These are phyloP conservation scores for Aphelenchoides avenae DNA, from an alignment of 1,140 invertebrate species.

Conservation along the genomic window DNA sequence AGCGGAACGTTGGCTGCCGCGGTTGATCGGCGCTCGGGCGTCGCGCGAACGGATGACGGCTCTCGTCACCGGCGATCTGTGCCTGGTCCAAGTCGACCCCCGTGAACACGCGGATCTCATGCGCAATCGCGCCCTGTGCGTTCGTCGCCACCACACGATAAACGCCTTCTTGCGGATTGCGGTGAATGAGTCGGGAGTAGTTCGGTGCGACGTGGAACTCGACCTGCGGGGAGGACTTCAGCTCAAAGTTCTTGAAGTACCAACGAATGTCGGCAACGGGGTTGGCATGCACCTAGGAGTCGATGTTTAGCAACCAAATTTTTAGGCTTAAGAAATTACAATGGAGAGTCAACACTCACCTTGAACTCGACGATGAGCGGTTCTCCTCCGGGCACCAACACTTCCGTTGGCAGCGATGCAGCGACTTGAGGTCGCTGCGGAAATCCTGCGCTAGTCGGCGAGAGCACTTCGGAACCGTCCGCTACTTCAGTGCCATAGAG, in stretches of 20 bases:
- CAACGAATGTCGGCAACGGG: slow-evolving; percentile 27
- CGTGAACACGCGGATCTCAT: slow-evolving; percentile 29
- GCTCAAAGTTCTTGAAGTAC: slow-evolving; percentile 52
- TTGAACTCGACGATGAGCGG: slow-evolving; percentile 28
- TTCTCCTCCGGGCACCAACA: slow-evolving; percentile 37
- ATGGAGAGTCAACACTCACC: slow-evolving; percentile 8
- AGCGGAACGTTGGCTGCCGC: neutral
- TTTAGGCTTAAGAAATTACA: neutral
- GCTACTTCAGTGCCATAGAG: neutral
- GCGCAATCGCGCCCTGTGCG: slow-evolving; percentile 8
- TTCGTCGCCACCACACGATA: slow-evolving; percentile 30
- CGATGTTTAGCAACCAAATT: too few species aligned
- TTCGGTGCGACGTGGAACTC: slow-evolving; percentile 30
- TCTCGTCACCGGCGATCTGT: slow-evolving; percentile 22
- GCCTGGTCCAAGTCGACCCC: slow-evolving; percentile 6
- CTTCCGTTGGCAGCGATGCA: slow-evolving; percentile 10
- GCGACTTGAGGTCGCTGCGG: slow-evolving; percentile 27
- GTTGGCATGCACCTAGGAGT: slow-evolving; percentile 9
- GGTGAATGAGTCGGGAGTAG: slow-evolving; percentile 22
- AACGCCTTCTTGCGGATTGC: slow-evolving; percentile 29
- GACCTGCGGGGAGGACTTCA: slow-evolving; percentile 25
- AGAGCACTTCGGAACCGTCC: neutral
- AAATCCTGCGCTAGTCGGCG: neutral
- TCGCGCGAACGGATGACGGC: too few species aligned
- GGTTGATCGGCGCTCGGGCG: neutral